Conservation (phyloP, 2,797 vertebrate genomes). For the Sebastes miniatus region DNA sequence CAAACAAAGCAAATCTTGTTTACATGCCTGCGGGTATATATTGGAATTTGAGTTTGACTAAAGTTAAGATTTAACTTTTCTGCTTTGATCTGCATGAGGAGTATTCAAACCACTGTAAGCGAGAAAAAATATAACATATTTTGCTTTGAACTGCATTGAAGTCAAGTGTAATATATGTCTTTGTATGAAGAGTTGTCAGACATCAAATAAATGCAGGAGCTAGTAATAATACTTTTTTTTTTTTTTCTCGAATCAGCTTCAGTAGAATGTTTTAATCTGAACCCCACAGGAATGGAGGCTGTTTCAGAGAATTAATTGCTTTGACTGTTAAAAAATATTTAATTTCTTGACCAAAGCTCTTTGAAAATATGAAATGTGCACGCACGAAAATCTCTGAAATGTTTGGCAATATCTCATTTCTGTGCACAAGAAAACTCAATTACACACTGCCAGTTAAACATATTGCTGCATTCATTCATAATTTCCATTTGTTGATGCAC, state of each 20-base stretch:
- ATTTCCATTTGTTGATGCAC: constrained; percentile 29
- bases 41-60: constrained; percentile 57
- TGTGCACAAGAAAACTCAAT: constrained; percentile 33
- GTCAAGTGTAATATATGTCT: constrained; percentile 65
- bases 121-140: constrained; percentile 26
- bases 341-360: constrained; percentile 46
- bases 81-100: constrained; percentile 65
- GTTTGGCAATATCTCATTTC: constrained; percentile 39
- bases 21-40: constrained; percentile 55
- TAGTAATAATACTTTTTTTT: constrained; percentile 42
- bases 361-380: constrained; percentile 38
- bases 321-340: constrained; percentile 45
- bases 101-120: constrained; percentile 56
- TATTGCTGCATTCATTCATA: constrained; percentile 1
- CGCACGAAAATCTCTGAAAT: constrained; percentile 33
- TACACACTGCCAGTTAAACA: constrained; percentile 28
- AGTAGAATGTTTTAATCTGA: constrained; percentile 51
- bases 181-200: constrained; percentile 62
- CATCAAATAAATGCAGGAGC: constrained; percentile 68
- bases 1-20: constrained; percentile 66
- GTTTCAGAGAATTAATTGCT: constrained; percentile 53
- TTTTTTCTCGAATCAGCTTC: constrained; percentile 33
- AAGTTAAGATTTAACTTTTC: constrained; percentile 68
- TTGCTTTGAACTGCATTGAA: constrained; percentile 70
- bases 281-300: constrained; percentile 39